Base-by-base conservation (phyloP, 2,797 vertebrate genomes). In the Trematomus bernacchii region DNA sequence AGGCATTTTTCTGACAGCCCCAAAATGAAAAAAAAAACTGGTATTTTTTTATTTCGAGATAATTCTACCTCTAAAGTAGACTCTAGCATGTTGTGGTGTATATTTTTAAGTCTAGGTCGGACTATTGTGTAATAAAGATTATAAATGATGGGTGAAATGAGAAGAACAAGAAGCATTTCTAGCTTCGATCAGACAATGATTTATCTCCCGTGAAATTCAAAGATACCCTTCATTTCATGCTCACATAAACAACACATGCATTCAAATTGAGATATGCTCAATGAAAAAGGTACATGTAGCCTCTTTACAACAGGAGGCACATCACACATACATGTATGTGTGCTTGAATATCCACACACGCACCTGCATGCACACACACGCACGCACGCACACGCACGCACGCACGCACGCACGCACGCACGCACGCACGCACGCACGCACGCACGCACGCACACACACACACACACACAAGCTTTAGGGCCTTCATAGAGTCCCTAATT, bases 401-500 rank as follows among this genome's bases (percentile, higher is more conserved):
- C 33, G 23, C 76, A 63, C 64, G 87, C 94, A 94, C 89, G 93
- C 33, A 33, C 33, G 6, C 33, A 33, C 27, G 1, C 3, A 4
- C 27, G 1, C 33, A 8, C 33, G 0, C 33, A 57, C 55, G 16
- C 66, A 66, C 50, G 6, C 43, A 21, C 47, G 19, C 15, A 33
- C 33, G 1, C 33, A 33, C 6, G 8, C 33, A 33, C 33, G 33
- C 33, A 33, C 33, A 8, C 33, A 44, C 37, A 50, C 43, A 44
- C 33, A 30, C 76, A 64, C 64, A 87, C 94, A 94, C 89, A 93
- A 88, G 92, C 92, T 91, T 75, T 85, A 86, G 84, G 85, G 87
- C 89, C 91, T 94, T 96, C 95, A 96, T 95, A 94, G 83, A 83
- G 90, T 94, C 95, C 93, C 93, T 95, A 96, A 97, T 97, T 97